Percentiles rank a stretch among this genome's conserved stretches.
Evolutionary conservation across 2,797 vertebrate species (phyloP).

Genomic region (Takifugu ocellatus): DNA sequence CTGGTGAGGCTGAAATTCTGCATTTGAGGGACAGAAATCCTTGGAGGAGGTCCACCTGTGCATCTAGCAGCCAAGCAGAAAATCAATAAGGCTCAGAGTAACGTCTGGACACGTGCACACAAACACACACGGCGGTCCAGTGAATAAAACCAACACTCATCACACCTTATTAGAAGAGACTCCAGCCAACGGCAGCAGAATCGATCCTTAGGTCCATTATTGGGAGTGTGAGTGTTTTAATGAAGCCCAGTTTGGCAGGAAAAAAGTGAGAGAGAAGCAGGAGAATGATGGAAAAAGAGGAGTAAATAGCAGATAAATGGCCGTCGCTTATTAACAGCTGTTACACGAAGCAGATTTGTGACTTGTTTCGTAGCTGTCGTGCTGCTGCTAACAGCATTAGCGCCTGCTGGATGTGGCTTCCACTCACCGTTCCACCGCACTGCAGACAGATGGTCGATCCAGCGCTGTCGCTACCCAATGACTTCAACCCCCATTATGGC

Average conservation of each 20-base stretch:
- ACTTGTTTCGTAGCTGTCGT: no score
- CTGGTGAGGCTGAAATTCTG: constrained; percentile 45
- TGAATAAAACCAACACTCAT: constrained; percentile 65
- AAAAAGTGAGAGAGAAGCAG: not conserved
- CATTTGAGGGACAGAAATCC: constrained; percentile 48
- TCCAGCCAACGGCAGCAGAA: constrained; percentile 42
- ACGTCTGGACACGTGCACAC: constrained; percentile 36
- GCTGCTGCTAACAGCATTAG: no score
- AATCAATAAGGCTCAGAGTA: constrained; percentile 61
- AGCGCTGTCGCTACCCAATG: no score
- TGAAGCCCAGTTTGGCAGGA: constrained; percentile 63
- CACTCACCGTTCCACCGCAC: no score
- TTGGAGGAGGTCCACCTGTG: constrained; percentile 40
- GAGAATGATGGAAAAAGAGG: not conserved
- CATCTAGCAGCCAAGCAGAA: constrained; percentile 44
- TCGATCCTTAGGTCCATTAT: constrained; percentile 67
- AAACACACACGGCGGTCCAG: constrained; percentile 34
- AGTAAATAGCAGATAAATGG: not conserved
- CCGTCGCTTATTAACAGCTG: no score
- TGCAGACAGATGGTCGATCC: no score
- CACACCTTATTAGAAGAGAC: constrained; percentile 57
- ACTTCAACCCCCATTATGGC: no score
- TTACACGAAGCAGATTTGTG: no score
- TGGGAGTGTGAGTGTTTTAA: constrained; percentile 73
- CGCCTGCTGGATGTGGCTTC: no score